Base-by-base conservation (phyloP, 2,797 vertebrate genomes). In the Ctenopoma multispine region DNA sequence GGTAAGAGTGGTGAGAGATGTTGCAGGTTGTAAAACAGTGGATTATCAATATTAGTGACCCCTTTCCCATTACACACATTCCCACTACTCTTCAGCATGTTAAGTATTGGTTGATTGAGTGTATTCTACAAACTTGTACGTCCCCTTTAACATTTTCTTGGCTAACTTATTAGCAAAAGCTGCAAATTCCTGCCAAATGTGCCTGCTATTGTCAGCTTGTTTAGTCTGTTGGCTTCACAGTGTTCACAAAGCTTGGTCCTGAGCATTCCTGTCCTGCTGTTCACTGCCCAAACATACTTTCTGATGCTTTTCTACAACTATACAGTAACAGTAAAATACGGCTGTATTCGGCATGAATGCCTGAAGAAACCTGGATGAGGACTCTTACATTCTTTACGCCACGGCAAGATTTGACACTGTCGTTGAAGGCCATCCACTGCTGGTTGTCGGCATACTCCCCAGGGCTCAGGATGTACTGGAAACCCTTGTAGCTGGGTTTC, bases 351-450 rank as follows among this genome's bases (percentile, higher is more conserved):
- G 31, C 31, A 34, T 34, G 10, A 10, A 9, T 15, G 13, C 23
- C 46, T 4, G 14, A 34, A 27, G 4, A 43, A 38, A 15, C 31
- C 13, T 0, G 20, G 29, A 9, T 3, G 41, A 31, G 7, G 60
- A 24, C 38, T 46, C 88, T 87, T 71, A 91, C 88, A 1, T 89
- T 90, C 76, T 85, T 85, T 11, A 91, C 34, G 2, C 57, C 4
- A 0, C 87, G 84, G 53, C 90, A 91, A 77, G 90, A 90, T 18
- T 82, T 84, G 66, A 91, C 72, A 17, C 60, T 88, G 63, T 91
- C 88, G 3, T 56, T 91, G 78, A 88, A 89, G 62, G 87, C 87
- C 89, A 89, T 85, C 90, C 90, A 90, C 67, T 84, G 85, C 78
- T 90, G 87, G 81, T 29, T 89, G 85, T 91, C 86, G 0, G 61